phyloP scores from a whole-genome alignment of 2,888 invertebrate genomes.

The Andrena marginata region DNA sequence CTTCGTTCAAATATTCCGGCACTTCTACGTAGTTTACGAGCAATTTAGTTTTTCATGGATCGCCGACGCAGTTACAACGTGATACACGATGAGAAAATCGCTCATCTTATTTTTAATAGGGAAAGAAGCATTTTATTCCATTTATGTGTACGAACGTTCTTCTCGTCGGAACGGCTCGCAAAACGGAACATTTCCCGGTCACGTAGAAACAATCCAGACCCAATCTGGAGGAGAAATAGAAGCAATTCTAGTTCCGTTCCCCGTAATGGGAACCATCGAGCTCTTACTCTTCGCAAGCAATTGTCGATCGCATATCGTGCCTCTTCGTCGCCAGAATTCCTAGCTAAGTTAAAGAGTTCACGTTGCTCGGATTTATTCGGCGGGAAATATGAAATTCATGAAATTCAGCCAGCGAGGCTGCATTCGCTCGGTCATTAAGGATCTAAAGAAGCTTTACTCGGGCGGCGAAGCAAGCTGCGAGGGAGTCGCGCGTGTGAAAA shows the following conservation, averaged over 20 bases:
- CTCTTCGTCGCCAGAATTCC: background rate
- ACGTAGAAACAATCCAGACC: conserved; percentile 18
- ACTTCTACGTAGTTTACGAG: background rate
- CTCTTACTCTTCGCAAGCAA: conserved; percentile 1
- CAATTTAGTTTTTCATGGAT: background rate
- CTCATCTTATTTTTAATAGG: background rate
- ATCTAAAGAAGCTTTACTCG: background rate
- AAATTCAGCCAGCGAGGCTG: background rate
- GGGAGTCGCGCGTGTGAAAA: no score
- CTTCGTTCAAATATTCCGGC: background rate
- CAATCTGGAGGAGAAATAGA: background rate
- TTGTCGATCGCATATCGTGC: conserved; percentile 9
- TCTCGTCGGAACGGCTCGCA: conserved; percentile 2
- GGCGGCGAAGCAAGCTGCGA: no score
- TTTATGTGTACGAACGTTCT: conserved; percentile 12
- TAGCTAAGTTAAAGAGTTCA: background rate
- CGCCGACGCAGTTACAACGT: background rate
- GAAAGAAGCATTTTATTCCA: background rate
- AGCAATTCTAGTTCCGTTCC: conserved; percentile 1
- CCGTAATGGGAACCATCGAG: background rate
- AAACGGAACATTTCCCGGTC: conserved; percentile 20
- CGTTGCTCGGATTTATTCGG: background rate
- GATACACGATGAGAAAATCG: no score
- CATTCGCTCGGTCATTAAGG: background rate
- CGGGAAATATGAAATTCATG: background rate